Evolutionary conservation across 2,888 invertebrate species (phyloP).

Genomic region (Blomia tropicalis): DNA sequence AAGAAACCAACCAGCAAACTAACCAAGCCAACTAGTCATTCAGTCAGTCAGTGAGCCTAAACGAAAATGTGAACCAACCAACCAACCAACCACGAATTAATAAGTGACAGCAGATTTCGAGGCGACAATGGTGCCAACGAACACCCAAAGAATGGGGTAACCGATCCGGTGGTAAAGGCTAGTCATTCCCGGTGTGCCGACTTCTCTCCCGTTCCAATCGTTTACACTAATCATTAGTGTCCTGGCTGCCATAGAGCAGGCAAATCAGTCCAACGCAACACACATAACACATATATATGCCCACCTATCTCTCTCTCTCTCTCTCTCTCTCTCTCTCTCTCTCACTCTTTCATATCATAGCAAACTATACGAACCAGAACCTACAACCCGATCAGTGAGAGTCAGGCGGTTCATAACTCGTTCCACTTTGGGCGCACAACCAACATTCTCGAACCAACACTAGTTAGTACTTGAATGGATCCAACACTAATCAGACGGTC

Average conservation of each 20-base stretch:
- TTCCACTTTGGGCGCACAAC: too few relatives aligned
- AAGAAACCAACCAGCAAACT: too few relatives aligned
- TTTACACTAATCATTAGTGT: constrained; percentile 6
- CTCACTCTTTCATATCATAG: too few relatives aligned
- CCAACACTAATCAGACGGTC: too few relatives aligned
- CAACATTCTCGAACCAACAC: too few relatives aligned
- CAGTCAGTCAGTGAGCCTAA: too few relatives aligned
- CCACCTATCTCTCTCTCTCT: neutral
- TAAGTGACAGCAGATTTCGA: neutral
- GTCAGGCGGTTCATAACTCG: too few relatives aligned
- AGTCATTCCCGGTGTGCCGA: neutral
- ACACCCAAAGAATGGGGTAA: neutral
- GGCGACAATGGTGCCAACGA: neutral
- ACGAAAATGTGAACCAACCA: too few relatives aligned
- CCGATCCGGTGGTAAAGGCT: neutral
- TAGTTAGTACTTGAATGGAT: too few relatives aligned
- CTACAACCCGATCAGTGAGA: too few relatives aligned
- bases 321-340: constrained; percentile 1
- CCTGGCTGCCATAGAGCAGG: neutral
- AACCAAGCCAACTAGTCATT: neutral
- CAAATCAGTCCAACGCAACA: neutral
- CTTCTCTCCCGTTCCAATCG: neutral
- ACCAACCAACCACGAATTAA: neutral
- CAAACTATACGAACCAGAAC: too few relatives aligned
- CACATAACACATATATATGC: neutral